These are phyloP conservation scores for Oenanthe melanoleuca DNA, from an alignment of 2,113 vertebrate genomes.

Conservation along the genomic window DNA sequence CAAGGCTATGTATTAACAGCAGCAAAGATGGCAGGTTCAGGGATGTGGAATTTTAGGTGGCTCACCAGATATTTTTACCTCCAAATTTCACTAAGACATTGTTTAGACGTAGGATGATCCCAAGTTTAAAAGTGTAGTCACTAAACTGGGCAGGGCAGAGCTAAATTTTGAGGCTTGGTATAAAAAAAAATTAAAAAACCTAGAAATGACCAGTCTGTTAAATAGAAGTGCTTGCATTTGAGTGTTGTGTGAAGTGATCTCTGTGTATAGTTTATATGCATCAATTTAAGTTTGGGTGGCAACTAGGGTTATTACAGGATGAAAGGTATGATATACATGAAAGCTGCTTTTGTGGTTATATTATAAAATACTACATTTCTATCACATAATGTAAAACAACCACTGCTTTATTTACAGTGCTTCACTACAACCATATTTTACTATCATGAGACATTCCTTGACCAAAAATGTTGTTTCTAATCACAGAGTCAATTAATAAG, in stretches of 20 bases:
- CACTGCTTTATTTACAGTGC: constrained; percentile 55
- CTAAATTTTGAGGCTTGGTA: neutral
- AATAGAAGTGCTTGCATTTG: constrained; percentile 42
- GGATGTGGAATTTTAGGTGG: neutral
- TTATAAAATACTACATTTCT: constrained; percentile 53
- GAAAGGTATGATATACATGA: constrained; percentile 56
- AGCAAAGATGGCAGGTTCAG: neutral
- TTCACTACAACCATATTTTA: constrained; percentile 38
- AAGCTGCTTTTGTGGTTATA: constrained; percentile 63
- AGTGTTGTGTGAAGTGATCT: constrained; percentile 46
- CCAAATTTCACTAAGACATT: neutral
- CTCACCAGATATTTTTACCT: neutral
- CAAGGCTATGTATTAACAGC: fast-evolving
- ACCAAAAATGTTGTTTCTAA: constrained; percentile 66
- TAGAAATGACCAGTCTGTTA: neutral
- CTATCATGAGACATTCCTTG: constrained; percentile 47
- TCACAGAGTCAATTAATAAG: constrained; percentile 37
- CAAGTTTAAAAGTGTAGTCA: neutral
- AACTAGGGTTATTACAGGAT: constrained; percentile 50
- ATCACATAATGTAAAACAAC: constrained; percentile 61
- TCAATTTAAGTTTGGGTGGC: constrained; percentile 11
- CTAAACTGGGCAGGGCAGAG: neutral
- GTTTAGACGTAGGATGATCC: neutral
- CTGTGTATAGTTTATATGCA: constrained; percentile 40
- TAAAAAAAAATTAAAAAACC: neutral